Percentiles rank a stretch among this genome's conserved stretches.
Evolutionary conservation across 2,888 invertebrate species (phyloP).

Genomic region (Incurvaria masculella): DNA sequence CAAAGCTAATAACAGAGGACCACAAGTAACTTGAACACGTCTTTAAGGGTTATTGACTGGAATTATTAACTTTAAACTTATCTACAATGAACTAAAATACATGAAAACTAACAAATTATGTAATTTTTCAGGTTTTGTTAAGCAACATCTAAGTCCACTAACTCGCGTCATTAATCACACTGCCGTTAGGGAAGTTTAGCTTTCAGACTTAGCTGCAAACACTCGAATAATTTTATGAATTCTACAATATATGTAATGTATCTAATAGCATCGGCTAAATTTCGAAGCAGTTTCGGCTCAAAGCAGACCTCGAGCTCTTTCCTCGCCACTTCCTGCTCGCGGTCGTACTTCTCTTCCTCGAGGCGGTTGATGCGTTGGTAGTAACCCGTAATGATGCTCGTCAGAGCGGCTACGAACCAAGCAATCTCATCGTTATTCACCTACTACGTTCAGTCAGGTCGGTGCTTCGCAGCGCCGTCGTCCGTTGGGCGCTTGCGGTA

Average conservation of each 20-base stretch:
- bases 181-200: not conserved
- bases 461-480: not conserved
- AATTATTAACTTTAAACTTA: too few relatives aligned
- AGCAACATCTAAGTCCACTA: too few relatives aligned
- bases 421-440: conserved; percentile 17
- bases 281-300: conserved; percentile 29
- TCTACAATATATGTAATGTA: not conserved
- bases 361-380: conserved; percentile 78
- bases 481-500: not conserved
- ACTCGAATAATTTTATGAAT: not conserved
- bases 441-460: not conserved
- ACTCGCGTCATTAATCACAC: too few relatives aligned
- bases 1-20: not conserved
- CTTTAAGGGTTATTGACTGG: too few relatives aligned
- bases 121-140: too few relatives aligned
- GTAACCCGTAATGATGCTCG: conserved; percentile 72
- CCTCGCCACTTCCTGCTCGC: conserved; percentile 94
- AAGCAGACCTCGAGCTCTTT: conserved; percentile 91
- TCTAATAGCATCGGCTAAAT: conserved; percentile 12
- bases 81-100: too few relatives aligned
- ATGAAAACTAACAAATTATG: too few relatives aligned
- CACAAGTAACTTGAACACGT: not conserved
- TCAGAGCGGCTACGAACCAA: conserved; percentile 62
- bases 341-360: conserved; percentile 95
- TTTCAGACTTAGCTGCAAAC: not conserved